Conservation (phyloP, 1,140 invertebrate species). For the Propsilocerus akamusi region DNA sequence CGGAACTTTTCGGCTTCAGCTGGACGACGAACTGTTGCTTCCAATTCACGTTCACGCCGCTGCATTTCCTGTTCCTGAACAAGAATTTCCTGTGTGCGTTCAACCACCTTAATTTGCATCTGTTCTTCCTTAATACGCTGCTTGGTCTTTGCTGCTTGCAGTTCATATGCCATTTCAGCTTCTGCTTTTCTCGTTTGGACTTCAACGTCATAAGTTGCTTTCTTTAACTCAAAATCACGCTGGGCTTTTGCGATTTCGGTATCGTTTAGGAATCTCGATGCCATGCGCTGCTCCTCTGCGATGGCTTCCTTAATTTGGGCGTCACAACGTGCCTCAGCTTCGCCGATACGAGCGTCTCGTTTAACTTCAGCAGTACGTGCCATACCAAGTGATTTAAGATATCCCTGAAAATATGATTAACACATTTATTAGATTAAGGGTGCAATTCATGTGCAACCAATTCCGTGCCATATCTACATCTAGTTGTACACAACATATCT, state of each 20-base stretch:
- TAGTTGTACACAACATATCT: no score
- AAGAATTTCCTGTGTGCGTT: conserved; percentile 78
- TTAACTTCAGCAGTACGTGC: conserved; percentile 93
- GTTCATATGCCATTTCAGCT: conserved; percentile 84
- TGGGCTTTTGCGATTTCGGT: conserved; percentile 93
- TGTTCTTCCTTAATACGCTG: conserved; percentile 92
- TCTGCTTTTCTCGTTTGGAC: conserved; percentile 89
- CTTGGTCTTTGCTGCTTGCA: conserved; percentile 90
- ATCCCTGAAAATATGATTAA: conserved; percentile 69
- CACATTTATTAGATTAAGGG: conserved; percentile 5
- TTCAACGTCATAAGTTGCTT: conserved; percentile 92
- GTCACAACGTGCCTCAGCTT: conserved; percentile 81
- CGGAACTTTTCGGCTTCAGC: conserved; percentile 88
- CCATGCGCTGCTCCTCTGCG: conserved; percentile 92
- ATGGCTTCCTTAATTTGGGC: conserved; percentile 84
- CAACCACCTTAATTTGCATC: conserved; percentile 90
- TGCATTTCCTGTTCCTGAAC: conserved; percentile 81
- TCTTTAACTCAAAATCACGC: conserved; percentile 91
- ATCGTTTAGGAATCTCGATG: conserved; percentile 75
- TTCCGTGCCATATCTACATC: conserved; percentile 4
- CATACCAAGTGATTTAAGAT: conserved; percentile 87
- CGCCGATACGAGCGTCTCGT: conserved; percentile 86
- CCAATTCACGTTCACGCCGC: conserved; percentile 69
- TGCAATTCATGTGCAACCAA: conserved; percentile 2
- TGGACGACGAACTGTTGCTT: conserved; percentile 74